These are phyloP conservation scores for Sesia apiformis DNA, from an alignment of 2,888 invertebrate species.

Conservation along the genomic window DNA sequence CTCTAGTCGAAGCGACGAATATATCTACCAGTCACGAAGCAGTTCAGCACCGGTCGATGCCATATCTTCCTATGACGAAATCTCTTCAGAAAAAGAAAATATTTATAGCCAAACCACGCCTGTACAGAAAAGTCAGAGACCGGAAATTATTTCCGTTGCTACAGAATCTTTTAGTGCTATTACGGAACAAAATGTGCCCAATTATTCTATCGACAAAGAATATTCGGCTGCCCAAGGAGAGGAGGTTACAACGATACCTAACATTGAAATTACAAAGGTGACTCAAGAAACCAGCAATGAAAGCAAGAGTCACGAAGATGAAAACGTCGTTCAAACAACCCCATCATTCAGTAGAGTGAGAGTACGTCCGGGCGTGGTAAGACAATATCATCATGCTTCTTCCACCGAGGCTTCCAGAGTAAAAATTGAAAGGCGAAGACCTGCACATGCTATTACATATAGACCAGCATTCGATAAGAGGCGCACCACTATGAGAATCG, in stretches of 20 bases:
- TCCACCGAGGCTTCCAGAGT: slow-evolving; percentile 44
- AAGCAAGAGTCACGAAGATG: slow-evolving; percentile 30
- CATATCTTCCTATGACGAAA: slow-evolving; percentile 29
- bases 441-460: slow-evolving; percentile 51
- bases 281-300: slow-evolving; percentile 25
- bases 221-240: slow-evolving; percentile 33
- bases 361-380: slow-evolving; percentile 53
- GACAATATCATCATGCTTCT: slow-evolving; percentile 50
- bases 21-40: slow-evolving; percentile 31
- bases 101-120: slow-evolving; percentile 35
- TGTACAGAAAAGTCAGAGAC: slow-evolving; percentile 23
- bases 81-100: slow-evolving; percentile 28
- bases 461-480: slow-evolving; percentile 61
- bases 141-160: slow-evolving; percentile 22
- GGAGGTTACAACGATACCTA: slow-evolving; percentile 16
- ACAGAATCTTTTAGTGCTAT: slow-evolving; percentile 30
- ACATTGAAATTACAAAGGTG: slow-evolving; percentile 25
- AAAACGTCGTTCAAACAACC: slow-evolving; percentile 54
- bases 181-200: slow-evolving; percentile 36
- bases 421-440: slow-evolving; percentile 41
- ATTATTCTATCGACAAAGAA: slow-evolving; percentile 31
- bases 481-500: slow-evolving; percentile 67
- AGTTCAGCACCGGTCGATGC: slow-evolving; percentile 36
- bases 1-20: slow-evolving; percentile 34
- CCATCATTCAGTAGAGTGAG: slow-evolving; percentile 60